Percentiles rank a stretch among this genome's conserved stretches.
These are phyloP conservation scores for Aphodius sticticus DNA, from an alignment of 2,888 invertebrate genomes.

Conservation along the genomic window DNA sequence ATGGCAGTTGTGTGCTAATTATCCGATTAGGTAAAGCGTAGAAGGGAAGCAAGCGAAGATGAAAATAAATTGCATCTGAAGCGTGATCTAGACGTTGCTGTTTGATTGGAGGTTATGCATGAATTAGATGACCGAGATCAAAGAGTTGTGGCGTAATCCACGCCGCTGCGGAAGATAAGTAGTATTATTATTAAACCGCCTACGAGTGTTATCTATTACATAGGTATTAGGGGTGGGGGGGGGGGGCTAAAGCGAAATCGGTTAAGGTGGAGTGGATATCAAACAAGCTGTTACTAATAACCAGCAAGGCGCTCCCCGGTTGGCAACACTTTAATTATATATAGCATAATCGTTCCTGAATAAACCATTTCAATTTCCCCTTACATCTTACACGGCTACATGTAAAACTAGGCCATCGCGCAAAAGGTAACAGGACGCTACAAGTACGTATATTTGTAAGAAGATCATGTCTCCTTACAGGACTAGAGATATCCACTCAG, in stretches of 20 bases:
- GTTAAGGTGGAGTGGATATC: slow-evolving; percentile 15
- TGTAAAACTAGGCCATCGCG: background rate
- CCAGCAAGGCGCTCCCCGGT: slow-evolving; percentile 7
- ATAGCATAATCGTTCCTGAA: slow-evolving; percentile 4
- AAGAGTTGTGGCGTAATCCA: background rate
- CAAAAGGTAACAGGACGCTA: background rate
- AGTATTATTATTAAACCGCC: slow-evolving; percentile 20
- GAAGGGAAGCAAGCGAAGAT: background rate
- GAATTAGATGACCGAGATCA: background rate
- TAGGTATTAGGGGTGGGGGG: slow-evolving; percentile 21
- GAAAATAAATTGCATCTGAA: background rate
- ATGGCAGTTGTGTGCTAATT: background rate
- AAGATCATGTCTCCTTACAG: too few species aligned
- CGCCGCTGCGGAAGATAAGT: background rate
- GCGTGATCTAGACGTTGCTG: background rate
- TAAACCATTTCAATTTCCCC: background rate
- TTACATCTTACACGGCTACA: background rate
- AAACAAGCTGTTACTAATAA: slow-evolving; percentile 21
- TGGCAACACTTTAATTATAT: slow-evolving; percentile 4
- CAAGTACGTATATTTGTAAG: too few species aligned
- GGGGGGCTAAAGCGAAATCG: slow-evolving; percentile 8
- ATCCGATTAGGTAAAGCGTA: background rate
- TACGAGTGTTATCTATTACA: slow-evolving; percentile 17
- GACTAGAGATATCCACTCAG: too few species aligned
- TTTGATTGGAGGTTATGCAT: background rate